phyloP scores from a whole-genome alignment of 2,113 vertebrate genomes.

The Connochaetes taurinus region DNA sequence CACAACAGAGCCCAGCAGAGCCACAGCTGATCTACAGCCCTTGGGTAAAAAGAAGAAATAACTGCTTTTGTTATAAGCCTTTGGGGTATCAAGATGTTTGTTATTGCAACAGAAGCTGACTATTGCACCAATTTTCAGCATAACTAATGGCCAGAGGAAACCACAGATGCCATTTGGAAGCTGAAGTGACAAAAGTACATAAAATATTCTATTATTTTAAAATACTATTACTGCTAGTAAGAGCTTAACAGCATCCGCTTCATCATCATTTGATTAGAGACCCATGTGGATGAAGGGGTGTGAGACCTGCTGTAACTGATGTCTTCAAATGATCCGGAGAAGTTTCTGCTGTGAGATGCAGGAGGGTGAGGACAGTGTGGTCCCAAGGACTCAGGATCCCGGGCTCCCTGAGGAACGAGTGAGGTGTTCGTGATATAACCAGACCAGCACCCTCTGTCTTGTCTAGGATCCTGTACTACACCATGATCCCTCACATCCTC shows the following conservation, averaged over 20 bases:
- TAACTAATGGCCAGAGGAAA: neutral
- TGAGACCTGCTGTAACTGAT: neutral
- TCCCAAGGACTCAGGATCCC: fast-evolving
- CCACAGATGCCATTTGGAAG: neutral
- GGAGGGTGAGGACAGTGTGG: fast-evolving
- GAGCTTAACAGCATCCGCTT: neutral
- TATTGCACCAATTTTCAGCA: neutral
- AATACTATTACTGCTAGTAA: neutral
- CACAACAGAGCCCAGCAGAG: neutral
- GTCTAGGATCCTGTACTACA: neutral
- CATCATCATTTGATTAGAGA: neutral
- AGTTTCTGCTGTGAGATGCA: fast-evolving
- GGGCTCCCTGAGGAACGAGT: fast-evolving
- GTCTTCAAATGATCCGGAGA: neutral
- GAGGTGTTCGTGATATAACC: fast-evolving
- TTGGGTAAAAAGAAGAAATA: neutral
- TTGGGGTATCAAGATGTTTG: neutral
- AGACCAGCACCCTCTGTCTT: fast-evolving
- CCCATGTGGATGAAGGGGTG: neutral
- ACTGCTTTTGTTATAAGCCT: neutral
- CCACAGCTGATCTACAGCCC: neutral
- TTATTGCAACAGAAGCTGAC: neutral
- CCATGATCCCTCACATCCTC: neutral
- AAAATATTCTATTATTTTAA: slow-evolving; percentile 14
- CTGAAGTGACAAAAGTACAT: neutral